Conservation (phyloP, 2,113 vertebrate genomes). For the Opisthocomus hoazin region DNA sequence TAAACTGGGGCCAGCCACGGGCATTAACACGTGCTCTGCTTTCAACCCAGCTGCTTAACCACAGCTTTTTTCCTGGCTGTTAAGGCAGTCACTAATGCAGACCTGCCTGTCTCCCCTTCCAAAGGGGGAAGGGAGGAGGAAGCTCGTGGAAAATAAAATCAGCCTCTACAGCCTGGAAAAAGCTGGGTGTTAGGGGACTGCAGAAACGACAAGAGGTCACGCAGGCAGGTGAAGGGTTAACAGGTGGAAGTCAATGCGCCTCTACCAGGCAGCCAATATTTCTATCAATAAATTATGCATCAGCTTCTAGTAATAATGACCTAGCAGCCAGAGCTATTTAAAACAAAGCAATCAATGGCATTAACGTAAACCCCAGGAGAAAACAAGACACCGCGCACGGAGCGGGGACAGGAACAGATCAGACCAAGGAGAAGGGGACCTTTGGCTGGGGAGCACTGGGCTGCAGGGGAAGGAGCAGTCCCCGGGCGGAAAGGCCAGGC, state of each 20-base stretch:
- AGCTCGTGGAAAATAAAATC: neutral
- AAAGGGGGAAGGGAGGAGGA: neutral
- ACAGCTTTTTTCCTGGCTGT: neutral
- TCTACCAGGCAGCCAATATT: slow-evolving; percentile 51
- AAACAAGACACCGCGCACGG: slow-evolving; percentile 44
- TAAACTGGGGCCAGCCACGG: neutral
- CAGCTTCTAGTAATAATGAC: slow-evolving; percentile 63
- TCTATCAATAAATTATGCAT: slow-evolving; percentile 68
- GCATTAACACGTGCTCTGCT: neutral
- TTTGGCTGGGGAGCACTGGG: neutral
- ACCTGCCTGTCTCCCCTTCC: neutral
- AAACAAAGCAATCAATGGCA: slow-evolving; percentile 65
- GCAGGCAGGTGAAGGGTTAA: slow-evolving; percentile 55
- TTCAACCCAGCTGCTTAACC: neutral
- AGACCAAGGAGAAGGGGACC: slow-evolving; percentile 56
- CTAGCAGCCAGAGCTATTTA: slow-evolving; percentile 60
- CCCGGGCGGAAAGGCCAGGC: neutral
- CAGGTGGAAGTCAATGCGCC: slow-evolving; percentile 37
- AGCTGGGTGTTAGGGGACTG: neutral
- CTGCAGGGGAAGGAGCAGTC: neutral
- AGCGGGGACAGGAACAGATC: slow-evolving; percentile 5
- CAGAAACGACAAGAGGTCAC: neutral
- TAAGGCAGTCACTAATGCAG: neutral
- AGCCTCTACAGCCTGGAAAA: neutral
- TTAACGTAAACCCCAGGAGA: slow-evolving; percentile 58